These are phyloP conservation scores for Pyrocephalus nanus DNA, from an alignment of 2,797 vertebrate genomes.

Conservation along the genomic window DNA sequence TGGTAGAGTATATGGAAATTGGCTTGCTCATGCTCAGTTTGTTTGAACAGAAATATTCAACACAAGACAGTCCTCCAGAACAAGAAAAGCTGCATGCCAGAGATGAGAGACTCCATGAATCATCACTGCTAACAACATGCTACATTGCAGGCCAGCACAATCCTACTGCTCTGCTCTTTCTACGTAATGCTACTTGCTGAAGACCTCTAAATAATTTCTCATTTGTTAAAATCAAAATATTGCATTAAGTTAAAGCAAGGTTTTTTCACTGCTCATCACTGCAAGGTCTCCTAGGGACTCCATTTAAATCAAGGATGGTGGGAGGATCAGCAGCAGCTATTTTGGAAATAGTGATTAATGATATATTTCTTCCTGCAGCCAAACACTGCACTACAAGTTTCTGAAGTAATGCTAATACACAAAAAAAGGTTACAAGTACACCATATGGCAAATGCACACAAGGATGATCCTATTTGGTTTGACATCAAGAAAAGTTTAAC, in stretches of 20 bases:
- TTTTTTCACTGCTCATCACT: not conserved
- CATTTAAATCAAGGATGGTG: rapidly evolving
- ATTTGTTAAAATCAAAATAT: not conserved
- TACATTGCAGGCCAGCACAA: not conserved
- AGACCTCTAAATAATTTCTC: not conserved
- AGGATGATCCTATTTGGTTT: not conserved
- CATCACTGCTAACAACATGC: not conserved
- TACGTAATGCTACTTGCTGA: not conserved
- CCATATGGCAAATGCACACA: not conserved
- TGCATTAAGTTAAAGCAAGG: not conserved
- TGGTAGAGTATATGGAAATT: not conserved
- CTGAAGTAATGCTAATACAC: not conserved
- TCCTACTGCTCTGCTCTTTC: not conserved
- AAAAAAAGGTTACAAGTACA: not conserved
- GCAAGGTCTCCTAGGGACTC: not conserved
- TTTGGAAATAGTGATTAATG: not conserved
- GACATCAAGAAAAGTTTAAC: not conserved
- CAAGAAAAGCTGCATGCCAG: constrained; percentile 45
- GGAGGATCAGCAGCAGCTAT: not conserved
- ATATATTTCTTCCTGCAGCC: not conserved
- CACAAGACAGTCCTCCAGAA: not conserved
- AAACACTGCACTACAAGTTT: not conserved
- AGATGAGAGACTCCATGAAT: not conserved
- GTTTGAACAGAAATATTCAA: not conserved
- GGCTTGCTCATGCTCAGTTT: not conserved